These are phyloP conservation scores for Caenorhabditis uteleia DNA, from an alignment of 2,888 invertebrate species.

Conservation along the genomic window DNA sequence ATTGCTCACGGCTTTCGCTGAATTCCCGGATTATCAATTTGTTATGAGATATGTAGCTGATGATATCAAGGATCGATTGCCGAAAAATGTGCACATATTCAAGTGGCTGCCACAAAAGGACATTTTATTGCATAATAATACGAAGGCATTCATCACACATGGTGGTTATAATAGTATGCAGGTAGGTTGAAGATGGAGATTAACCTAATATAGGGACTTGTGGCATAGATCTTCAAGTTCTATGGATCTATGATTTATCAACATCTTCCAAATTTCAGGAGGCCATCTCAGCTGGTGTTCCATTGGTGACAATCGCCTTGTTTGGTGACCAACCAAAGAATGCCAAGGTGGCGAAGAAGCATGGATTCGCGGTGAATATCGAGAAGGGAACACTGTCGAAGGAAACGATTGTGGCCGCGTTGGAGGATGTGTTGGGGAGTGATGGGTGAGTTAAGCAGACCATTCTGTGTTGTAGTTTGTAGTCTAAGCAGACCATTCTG, in stretches of 20 bases:
- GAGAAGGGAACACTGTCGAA: constrained; percentile 25
- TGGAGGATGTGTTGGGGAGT: constrained; percentile 17
- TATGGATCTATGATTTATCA: too few species aligned
- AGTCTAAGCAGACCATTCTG: too few species aligned
- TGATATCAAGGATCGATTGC: constrained; percentile 34
- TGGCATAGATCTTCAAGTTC: not conserved
- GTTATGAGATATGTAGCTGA: constrained; percentile 45
- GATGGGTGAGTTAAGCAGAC: constrained; percentile 5
- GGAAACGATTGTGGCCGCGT: constrained; percentile 20
- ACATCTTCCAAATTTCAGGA: constrained; percentile 27
- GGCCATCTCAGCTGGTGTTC: constrained; percentile 48
- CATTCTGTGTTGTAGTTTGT: too few species aligned
- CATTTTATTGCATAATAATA: constrained; percentile 75
- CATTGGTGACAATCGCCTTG: constrained; percentile 50
- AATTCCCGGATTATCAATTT: constrained; percentile 53
- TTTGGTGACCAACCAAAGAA: constrained; percentile 58
- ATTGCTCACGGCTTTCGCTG: constrained; percentile 40
- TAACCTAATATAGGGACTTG: not conserved
- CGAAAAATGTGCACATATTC: constrained; percentile 49
- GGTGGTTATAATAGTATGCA: constrained; percentile 79
- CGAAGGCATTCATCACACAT: constrained; percentile 79
- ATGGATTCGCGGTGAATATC: constrained; percentile 42
- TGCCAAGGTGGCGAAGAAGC: constrained; percentile 48
- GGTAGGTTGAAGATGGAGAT: constrained; percentile 64
- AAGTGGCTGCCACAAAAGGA: constrained; percentile 61